Percentiles rank a stretch among this genome's conserved stretches.
Evolutionary conservation across 2,113 vertebrate genomes (phyloP).

Genomic region (Electrona antarctica): DNA sequence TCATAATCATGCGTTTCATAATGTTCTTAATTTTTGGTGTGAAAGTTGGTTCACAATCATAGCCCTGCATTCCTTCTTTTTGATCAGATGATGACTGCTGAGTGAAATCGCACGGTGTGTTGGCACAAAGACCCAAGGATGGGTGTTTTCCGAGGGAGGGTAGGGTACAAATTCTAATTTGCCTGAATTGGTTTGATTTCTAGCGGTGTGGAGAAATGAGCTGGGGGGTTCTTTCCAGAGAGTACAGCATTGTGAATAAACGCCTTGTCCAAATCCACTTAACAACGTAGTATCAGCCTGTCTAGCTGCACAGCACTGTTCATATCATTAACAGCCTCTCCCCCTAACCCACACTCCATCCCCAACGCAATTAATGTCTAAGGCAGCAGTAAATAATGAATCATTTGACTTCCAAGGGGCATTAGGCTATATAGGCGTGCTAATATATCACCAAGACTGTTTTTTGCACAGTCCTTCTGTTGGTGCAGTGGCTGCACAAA

Average conservation of each 20-base stretch:
- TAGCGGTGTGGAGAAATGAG: neutral
- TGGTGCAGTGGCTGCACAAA: too few species aligned
- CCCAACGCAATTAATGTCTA: neutral
- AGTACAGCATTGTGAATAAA: slow-evolving; percentile 21
- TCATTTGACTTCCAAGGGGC: neutral
- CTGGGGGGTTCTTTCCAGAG: neutral
- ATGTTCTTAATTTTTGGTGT: neutral
- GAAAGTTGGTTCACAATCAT: neutral
- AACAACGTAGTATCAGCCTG: neutral
- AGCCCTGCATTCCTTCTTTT: neutral
- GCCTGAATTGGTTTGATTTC: neutral
- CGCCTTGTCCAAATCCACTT: slow-evolving; percentile 8
- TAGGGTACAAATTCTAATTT: neutral
- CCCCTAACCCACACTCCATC: neutral
- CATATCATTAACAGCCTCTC: neutral
- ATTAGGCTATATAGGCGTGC: neutral
- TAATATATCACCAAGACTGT: neutral
- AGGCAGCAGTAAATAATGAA: neutral
- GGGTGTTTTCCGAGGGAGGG: neutral
- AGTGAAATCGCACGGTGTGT: neutral
- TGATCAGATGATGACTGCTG: slow-evolving; percentile 17
- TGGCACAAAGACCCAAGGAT: neutral
- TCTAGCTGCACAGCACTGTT: neutral
- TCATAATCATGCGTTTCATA: neutral
- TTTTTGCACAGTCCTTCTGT: neutral